These are phyloP conservation scores for Okapia johnstoni DNA, from an alignment of 2,113 vertebrate species.

Conservation along the genomic window DNA sequence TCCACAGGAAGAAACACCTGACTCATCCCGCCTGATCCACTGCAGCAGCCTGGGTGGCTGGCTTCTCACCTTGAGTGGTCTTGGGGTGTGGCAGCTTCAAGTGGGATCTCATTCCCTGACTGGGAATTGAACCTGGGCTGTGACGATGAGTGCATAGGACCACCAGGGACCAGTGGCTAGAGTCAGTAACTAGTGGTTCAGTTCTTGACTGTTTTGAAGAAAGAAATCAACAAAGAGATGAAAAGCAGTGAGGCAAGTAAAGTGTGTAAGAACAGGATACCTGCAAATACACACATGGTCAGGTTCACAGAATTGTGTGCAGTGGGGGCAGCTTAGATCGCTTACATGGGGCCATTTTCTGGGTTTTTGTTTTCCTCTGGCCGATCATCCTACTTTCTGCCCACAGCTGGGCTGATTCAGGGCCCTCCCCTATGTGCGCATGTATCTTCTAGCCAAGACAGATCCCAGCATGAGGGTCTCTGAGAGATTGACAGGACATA, in stretches of 20 bases:
- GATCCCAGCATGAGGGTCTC: neutral
- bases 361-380: neutral
- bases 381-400: neutral
- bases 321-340: accelerated
- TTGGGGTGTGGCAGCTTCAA: neutral
- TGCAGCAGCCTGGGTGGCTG: neutral
- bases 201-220: neutral
- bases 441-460: neutral
- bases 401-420: neutral
- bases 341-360: neutral
- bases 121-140: neutral
- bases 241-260: neutral
- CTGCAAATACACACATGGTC: neutral
- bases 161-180: neutral
- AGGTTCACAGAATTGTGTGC: neutral
- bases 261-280: neutral
- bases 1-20: accelerated
- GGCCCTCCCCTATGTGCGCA: accelerated
- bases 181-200: neutral
- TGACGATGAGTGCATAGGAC: neutral
- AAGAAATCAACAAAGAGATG: neutral
- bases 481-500: neutral
- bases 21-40: accelerated
- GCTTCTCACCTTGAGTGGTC: neutral
- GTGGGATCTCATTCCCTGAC: neutral